Evolutionary conservation across 2,888 invertebrate species (phyloP).

Genomic region (Stenoptilia bipunctidactyla): DNA sequence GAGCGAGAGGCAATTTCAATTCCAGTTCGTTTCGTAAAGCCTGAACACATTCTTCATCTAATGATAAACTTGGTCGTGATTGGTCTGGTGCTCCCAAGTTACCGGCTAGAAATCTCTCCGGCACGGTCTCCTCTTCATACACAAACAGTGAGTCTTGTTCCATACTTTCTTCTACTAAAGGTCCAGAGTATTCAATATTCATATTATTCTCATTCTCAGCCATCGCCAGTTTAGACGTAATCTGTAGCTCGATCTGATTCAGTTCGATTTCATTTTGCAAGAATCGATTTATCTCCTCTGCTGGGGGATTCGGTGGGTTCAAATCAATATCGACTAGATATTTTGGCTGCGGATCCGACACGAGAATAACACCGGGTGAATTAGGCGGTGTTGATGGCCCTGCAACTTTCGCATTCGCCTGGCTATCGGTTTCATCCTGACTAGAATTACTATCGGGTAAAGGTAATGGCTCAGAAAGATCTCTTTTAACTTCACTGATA

Average conservation of each 20-base stretch:
- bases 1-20: slow-evolving; percentile 78
- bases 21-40: slow-evolving; percentile 79
- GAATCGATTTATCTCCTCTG: slow-evolving; percentile 20
- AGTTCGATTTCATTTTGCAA: slow-evolving; percentile 40
- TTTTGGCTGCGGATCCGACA: slow-evolving; percentile 46
- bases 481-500: slow-evolving; percentile 31
- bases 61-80: slow-evolving; percentile 67
- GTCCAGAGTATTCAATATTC: slow-evolving; percentile 62
- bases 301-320: slow-evolving; percentile 18
- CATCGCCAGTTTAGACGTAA: slow-evolving; percentile 60
- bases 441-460: neutral
- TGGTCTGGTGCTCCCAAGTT: slow-evolving; percentile 65
- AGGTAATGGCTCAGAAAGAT: neutral
- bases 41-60: slow-evolving; percentile 79
- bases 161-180: slow-evolving; percentile 43
- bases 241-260: slow-evolving; percentile 55
- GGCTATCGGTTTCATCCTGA: slow-evolving; percentile 32
- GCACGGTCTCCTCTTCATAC: slow-evolving; percentile 32
- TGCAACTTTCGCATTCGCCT: slow-evolving; percentile 42
- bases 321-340: slow-evolving; percentile 50
- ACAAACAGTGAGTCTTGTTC: slow-evolving; percentile 28
- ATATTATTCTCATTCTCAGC: slow-evolving; percentile 67
- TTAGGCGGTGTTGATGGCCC: slow-evolving; percentile 58
- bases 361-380: slow-evolving; percentile 50
- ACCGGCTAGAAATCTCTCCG: slow-evolving; percentile 49